phyloP scores from a whole-genome alignment of 2,888 invertebrate genomes.

The Lycophotia porphyrea region DNA sequence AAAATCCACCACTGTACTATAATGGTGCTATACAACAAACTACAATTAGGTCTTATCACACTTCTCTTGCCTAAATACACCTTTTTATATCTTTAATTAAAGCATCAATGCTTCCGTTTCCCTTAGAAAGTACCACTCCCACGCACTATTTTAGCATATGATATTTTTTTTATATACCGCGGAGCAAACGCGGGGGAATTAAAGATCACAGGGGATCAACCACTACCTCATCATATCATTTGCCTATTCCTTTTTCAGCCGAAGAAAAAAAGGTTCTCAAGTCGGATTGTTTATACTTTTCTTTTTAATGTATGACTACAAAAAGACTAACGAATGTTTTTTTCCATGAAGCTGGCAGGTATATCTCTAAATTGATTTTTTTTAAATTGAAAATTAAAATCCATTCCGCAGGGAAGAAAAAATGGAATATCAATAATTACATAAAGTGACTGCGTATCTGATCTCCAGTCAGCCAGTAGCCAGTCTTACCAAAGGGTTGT shows the following conservation, averaged over 20 bases:
- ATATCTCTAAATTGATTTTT: background rate
- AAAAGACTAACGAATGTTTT: too few relatives aligned
- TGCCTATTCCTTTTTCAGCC: background rate
- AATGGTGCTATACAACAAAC: background rate
- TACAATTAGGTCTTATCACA: background rate
- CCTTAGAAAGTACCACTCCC: slow-evolving; percentile 15
- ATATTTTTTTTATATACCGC: slow-evolving; percentile 48
- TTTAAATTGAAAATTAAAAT: background rate
- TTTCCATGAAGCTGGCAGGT: background rate
- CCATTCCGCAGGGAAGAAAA: background rate
- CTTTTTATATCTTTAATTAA: background rate
- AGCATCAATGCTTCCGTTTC: background rate
- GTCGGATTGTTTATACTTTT: background rate
- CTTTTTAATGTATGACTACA: background rate
- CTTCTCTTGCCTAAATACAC: background rate
- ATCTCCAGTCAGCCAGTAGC: too few relatives aligned
- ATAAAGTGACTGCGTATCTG: background rate
- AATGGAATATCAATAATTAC: background rate
- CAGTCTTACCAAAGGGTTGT: too few relatives aligned
- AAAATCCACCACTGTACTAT: background rate
- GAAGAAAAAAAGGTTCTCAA: background rate
- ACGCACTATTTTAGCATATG: slow-evolving; percentile 55
- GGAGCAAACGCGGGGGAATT: slow-evolving; percentile 65
- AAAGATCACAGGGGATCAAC: slow-evolving; percentile 54
- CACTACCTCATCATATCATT: background rate